Conservation (phyloP, 2,888 invertebrate species). For the Dioctria rufipes region DNA sequence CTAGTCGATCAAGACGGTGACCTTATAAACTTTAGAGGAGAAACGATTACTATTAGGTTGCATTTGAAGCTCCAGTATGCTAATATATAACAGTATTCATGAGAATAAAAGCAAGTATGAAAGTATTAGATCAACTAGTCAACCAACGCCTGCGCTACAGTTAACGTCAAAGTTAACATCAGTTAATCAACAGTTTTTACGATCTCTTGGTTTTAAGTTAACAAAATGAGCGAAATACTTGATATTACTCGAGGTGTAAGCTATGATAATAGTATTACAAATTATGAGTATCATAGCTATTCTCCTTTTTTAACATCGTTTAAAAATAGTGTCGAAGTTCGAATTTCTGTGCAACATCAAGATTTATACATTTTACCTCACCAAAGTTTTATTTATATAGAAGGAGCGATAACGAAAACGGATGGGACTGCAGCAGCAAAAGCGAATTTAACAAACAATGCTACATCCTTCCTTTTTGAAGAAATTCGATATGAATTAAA, state of each 20-base stretch:
- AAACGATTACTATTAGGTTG: constrained; percentile 62
- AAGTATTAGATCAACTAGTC: neutral
- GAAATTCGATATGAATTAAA: too few relatives aligned
- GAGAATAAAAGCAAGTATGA: neutral
- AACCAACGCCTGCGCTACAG: neutral
- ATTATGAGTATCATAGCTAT: too few relatives aligned
- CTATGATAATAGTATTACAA: too few relatives aligned
- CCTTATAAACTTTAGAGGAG: constrained; percentile 63
- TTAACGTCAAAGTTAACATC: constrained; percentile 7
- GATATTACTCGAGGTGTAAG: too few relatives aligned
- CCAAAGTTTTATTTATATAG: too few relatives aligned
- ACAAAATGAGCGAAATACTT: too few relatives aligned
- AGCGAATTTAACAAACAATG: too few relatives aligned
- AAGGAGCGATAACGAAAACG: too few relatives aligned
- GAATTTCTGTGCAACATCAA: neutral
- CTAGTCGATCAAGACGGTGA: constrained; percentile 64
- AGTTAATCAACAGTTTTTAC: constrained; percentile 55
- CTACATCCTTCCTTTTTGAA: too few relatives aligned
- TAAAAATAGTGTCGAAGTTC: too few relatives aligned
- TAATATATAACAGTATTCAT: constrained; percentile 53
- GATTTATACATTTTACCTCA: too few relatives aligned
- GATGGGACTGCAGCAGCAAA: too few relatives aligned
- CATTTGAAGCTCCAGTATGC: constrained; percentile 61
- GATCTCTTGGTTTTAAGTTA: constrained; percentile 56
- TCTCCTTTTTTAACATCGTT: neutral